Conservation (phyloP, 2,113 vertebrate genomes). For the Ginglymostoma cirratum region DNA sequence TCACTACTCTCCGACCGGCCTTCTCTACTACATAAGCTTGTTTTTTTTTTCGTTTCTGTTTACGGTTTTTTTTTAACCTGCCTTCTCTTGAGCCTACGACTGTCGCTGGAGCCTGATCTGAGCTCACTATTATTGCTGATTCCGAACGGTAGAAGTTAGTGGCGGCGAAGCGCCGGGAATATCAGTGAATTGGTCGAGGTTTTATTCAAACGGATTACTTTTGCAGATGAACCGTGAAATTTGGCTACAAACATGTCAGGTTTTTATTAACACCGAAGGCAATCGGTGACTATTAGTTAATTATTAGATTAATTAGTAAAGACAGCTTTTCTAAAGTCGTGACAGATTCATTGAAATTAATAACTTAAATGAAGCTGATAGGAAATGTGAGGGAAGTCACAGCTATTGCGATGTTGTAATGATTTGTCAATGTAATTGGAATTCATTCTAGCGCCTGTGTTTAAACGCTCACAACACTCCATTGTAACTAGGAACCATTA, state of each 20-base stretch:
- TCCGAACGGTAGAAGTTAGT: neutral
- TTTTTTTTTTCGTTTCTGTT: too few relatives aligned
- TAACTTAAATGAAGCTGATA: neutral
- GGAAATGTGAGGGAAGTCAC: neutral
- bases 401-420: neutral
- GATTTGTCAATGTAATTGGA: neutral
- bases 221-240: conserved; percentile 15
- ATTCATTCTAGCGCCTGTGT: neutral
- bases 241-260: neutral
- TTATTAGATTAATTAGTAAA: conserved; percentile 30
- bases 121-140: neutral
- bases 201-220: neutral
- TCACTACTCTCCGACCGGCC: neutral
- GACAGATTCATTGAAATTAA: conserved; percentile 26
- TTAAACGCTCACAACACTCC: neutral
- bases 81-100: neutral
- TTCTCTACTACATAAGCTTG: neutral
- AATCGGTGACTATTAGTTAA: conserved; percentile 11
- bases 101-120: neutral
- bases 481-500: neutral
- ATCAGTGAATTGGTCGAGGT: neutral
- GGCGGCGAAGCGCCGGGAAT: neutral
- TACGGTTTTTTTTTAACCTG: neutral
- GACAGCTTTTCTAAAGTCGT: neutral
- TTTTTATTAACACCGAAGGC: neutral